Conservation (phyloP, 2,888 invertebrate species). For the Clepsis dumicolana region DNA sequence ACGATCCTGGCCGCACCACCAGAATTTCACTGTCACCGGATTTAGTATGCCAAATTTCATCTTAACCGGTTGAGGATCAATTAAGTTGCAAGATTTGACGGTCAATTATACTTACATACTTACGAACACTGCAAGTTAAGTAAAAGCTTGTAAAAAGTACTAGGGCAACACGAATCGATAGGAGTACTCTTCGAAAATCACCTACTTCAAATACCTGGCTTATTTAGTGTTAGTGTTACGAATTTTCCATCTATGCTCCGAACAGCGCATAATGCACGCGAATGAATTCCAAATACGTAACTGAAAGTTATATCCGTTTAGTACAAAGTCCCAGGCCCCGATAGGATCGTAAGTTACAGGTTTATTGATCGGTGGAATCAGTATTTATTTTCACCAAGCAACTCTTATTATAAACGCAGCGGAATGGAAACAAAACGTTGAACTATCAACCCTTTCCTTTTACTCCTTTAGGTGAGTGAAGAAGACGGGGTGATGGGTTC, state of each 20-base stretch:
- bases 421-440: background rate
- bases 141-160: too few species aligned
- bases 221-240: background rate
- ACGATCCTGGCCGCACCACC: too few species aligned
- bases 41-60: too few species aligned
- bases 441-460: conserved; percentile 1
- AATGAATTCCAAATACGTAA: conserved; percentile 32
- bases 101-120: too few species aligned
- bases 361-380: conserved; percentile 40
- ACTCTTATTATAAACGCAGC: background rate
- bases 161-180: background rate
- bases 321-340: conserved; percentile 37
- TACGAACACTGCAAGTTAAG: too few species aligned
- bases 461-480: background rate
- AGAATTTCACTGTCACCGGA: too few species aligned
- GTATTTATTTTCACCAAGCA: conserved; percentile 33
- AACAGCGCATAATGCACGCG: conserved; percentile 15
- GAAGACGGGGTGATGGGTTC: background rate
- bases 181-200: background rate
- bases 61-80: too few species aligned
- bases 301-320: conserved; percentile 41
- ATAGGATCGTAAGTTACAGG: conserved; percentile 40
- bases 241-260: background rate
- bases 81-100: too few species aligned
- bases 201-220: background rate